phyloP scores from a whole-genome alignment of 2,113 vertebrate genomes.

The Amphiprion ocellaris region DNA sequence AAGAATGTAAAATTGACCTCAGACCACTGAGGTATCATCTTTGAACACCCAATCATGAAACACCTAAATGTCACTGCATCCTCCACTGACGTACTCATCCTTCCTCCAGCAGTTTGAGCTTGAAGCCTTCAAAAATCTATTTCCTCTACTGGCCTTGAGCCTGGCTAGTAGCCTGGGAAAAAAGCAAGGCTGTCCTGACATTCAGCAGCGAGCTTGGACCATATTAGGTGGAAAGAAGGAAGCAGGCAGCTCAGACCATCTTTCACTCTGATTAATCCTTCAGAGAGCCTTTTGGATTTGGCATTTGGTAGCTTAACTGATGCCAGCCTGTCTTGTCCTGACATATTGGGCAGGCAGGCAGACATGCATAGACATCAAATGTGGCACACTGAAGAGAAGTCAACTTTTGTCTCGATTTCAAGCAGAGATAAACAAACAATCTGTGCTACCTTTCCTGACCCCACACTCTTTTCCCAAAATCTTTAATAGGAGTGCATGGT shows the following conservation, averaged over 20 bases:
- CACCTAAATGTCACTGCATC: constrained; percentile 40
- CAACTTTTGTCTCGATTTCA: constrained; percentile 36
- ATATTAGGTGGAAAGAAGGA: constrained; percentile 49
- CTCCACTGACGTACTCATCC: constrained; percentile 33
- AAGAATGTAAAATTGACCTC: background rate
- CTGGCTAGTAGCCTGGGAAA: constrained; percentile 26
- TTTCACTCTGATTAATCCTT: constrained; percentile 66
- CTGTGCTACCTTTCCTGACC: constrained; percentile 13
- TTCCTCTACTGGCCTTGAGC: constrained; percentile 41
- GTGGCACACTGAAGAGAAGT: constrained; percentile 28
- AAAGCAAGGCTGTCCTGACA: constrained; percentile 31
- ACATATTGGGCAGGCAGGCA: constrained; percentile 58
- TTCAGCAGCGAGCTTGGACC: constrained; percentile 36
- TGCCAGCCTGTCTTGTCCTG: constrained; percentile 62
- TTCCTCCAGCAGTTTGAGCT: constrained; percentile 20
- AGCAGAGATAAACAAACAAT: constrained; percentile 18
- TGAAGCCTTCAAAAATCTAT: constrained; percentile 38
- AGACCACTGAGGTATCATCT: background rate
- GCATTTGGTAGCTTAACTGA: constrained; percentile 49
- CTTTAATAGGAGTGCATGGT: background rate
- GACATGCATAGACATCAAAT: constrained; percentile 53
- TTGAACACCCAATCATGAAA: constrained; percentile 25
- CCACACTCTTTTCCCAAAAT: background rate
- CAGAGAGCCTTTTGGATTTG: constrained; percentile 59
- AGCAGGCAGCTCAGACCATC: constrained; percentile 42